Conservation (phyloP, 1,140 invertebrate species). For the Halesus radiatus region DNA sequence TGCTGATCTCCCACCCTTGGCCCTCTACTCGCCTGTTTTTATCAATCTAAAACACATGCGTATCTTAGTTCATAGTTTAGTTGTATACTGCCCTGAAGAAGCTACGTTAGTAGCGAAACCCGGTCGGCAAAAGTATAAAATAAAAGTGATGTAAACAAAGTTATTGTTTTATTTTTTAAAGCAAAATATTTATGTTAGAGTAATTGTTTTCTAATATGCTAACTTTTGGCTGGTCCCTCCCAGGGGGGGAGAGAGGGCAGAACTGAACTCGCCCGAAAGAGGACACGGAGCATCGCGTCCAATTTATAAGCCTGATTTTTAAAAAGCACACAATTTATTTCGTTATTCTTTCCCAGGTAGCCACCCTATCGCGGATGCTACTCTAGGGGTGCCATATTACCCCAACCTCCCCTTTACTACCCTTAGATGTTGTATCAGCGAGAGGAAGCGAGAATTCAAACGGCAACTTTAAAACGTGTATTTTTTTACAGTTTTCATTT, state of each 20-base stretch:
- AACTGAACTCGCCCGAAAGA: conserved; percentile 17
- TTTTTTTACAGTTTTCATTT: too few species aligned
- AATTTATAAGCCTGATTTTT: conserved; percentile 58
- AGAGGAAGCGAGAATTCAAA: neutral
- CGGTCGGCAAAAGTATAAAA: too few species aligned
- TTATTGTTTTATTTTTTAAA: too few species aligned
- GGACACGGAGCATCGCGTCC: conserved; percentile 55
- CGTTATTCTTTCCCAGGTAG: conserved; percentile 56
- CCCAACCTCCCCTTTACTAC: neutral
- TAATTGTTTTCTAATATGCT: neutral
- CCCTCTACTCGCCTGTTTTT: too few species aligned
- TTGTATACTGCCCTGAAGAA: too few species aligned
- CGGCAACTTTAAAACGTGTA: neutral
- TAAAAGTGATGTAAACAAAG: too few species aligned
- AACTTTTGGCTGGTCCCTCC: conserved; percentile 2
- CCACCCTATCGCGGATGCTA: conserved; percentile 32
- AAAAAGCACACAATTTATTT: conserved; percentile 59
- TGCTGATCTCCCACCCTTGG: too few species aligned
- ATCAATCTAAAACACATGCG: too few species aligned
- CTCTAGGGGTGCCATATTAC: conserved; percentile 16
- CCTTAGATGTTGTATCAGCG: neutral
- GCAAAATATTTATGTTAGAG: too few species aligned
- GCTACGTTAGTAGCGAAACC: too few species aligned
- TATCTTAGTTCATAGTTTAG: too few species aligned
- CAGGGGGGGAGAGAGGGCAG: neutral